Evolutionary conservation across 2,113 vertebrate species (phyloP).

Genomic region (Lichenostomus cassidix): DNA sequence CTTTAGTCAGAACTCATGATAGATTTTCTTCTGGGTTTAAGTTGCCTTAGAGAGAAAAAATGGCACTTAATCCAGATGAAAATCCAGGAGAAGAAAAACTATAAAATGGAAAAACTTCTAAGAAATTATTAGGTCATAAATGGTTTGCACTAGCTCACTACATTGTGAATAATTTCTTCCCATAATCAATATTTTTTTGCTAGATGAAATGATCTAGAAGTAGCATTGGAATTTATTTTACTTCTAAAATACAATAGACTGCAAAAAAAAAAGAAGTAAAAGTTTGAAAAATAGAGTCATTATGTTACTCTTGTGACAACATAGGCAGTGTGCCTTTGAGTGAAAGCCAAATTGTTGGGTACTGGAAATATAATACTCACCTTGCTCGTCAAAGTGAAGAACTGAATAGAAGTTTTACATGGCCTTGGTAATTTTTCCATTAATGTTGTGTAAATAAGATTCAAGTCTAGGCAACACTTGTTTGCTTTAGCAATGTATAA

Average conservation of each 20-base stretch:
- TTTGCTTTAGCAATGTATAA: background rate
- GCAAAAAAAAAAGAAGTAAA: background rate
- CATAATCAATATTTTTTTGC: background rate
- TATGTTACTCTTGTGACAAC: background rate
- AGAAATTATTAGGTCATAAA: background rate
- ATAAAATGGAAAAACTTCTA: background rate
- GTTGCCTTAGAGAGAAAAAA: background rate
- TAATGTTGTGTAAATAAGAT: background rate
- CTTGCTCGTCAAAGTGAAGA: background rate
- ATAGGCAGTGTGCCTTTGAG: background rate
- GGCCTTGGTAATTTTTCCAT: background rate
- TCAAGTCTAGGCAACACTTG: background rate
- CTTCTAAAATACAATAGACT: background rate
- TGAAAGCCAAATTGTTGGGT: background rate
- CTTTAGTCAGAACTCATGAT: background rate
- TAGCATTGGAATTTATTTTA: background rate
- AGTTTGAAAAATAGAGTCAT: background rate
- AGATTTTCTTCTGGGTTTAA: background rate
- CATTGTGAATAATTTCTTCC: background rate
- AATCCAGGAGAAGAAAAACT: background rate
- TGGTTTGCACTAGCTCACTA: background rate
- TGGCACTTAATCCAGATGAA: background rate
- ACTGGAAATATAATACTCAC: background rate
- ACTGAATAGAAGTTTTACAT: background rate
- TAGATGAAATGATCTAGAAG: background rate